Evolutionary conservation across 2,113 vertebrate genomes (phyloP), one percentile per base, ranked within the genome.

Genomic region (Phoxinus phoxinus): DNA sequence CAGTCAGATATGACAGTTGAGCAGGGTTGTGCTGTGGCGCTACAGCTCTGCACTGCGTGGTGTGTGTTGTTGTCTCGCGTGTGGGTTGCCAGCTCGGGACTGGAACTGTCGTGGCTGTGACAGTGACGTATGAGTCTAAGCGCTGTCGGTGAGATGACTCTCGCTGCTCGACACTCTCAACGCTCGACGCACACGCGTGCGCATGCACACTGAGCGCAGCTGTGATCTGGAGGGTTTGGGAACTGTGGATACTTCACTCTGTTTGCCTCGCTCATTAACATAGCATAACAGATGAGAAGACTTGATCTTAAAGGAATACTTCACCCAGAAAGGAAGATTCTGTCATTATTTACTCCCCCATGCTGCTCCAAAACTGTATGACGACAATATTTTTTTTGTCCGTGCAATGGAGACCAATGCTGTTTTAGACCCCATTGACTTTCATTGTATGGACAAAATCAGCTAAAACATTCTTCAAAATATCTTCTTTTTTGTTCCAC

Each of bases 1-100:
- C 87, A 85, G 88, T 85, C 85, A 85, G 76, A 89, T 25, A 85
- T 87, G 88, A 91, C 89, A 91, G 90, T 89, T 91, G 86, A 91
- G 90, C 91, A 89, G 89, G 87, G 90, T 87, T 85, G 72, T 74
- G 91, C 86, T 88, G 88, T 87, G 89, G 90, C 44, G 59, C 90
- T 91, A 83, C 90, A 89, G 89, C 86, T 81, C 86, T 85, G 87
- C 88, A 7, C 90, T 86, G 80, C 58, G 59, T 84, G 44, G 85
- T 74, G 79, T 72, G 81, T 89, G 90, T 71, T 81, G 87, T 84
- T 73, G 85, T 86, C 85, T 77, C 76, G 77, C 41, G 85, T 84
- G 75, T 63, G 63, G 81, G 72, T 86, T 86, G 84, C 84, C 81
- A 89, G 84, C 83, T 61, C 74, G 81, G 76, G 86, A 85, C 86